phyloP scores from a whole-genome alignment of 92 coral and sea anemone genomes.

The Virgularia gustaviana region DNA sequence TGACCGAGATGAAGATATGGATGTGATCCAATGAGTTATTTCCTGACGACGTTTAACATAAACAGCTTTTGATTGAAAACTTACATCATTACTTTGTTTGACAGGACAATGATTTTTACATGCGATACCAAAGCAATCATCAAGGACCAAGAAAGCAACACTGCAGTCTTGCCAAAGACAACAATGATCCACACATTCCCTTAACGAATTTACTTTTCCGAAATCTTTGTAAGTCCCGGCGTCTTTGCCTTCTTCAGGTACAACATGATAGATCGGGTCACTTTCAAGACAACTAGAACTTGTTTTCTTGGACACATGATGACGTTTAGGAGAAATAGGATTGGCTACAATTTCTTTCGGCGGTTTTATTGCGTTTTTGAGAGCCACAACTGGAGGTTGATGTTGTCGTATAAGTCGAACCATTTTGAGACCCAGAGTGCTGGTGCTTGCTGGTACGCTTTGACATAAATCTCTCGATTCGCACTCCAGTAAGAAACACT shows the following conservation, averaged over 20 bases:
- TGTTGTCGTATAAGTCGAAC: constrained; percentile 18
- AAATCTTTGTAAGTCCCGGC: constrained; percentile 79
- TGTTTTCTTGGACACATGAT: background rate
- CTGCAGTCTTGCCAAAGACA: constrained; percentile 87
- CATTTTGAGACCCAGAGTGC: constrained; percentile 57
- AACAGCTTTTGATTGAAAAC: constrained; percentile 65
- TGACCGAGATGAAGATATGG: background rate
- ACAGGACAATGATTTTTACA: constrained; percentile 70
- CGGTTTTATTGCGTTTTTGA: constrained; percentile 12
- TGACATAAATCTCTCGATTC: constrained; percentile 54
- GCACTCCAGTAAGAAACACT: constrained; percentile 74
- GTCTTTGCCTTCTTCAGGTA: constrained; percentile 62
- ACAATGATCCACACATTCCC: constrained; percentile 76
- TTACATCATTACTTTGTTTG: constrained; percentile 63
- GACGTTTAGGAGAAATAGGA: background rate
- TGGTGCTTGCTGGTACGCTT: constrained; percentile 68
- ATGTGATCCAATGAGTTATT: constrained; percentile 12
- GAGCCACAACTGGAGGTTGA: background rate
- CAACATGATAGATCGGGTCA: constrained; percentile 27
- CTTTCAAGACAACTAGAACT: constrained; percentile 18
- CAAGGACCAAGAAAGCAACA: constrained; percentile 79
- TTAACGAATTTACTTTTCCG: constrained; percentile 74
- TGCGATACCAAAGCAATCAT: constrained; percentile 75
- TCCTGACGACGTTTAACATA: constrained; percentile 58
- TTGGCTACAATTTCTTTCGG: background rate